These are phyloP conservation scores for Athetis lepigone DNA, from an alignment of 2,888 invertebrate genomes.

Conservation along the genomic window DNA sequence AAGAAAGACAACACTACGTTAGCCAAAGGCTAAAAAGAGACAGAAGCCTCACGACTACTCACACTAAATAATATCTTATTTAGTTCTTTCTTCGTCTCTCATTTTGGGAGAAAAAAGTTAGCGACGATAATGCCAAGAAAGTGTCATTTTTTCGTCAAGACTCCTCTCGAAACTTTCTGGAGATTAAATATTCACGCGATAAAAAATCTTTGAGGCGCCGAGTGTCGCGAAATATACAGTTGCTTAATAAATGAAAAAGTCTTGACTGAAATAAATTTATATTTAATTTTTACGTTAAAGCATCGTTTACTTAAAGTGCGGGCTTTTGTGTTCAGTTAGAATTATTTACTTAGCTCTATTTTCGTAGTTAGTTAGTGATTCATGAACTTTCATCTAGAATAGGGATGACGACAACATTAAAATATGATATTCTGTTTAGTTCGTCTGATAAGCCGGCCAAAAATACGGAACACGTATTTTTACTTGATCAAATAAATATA, in stretches of 20 bases:
- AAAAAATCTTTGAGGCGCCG: slow-evolving; percentile 34
- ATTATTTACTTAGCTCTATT: slow-evolving; percentile 2
- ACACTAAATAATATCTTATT: slow-evolving; percentile 12
- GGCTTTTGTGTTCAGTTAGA: slow-evolving; percentile 1
- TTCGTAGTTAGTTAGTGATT: slow-evolving; percentile 18
- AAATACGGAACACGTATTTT: no score
- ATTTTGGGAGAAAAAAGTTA: slow-evolving; percentile 12
- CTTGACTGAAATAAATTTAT: slow-evolving; percentile 13
- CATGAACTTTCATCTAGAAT: slow-evolving; percentile 7
- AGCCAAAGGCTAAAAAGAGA: neutral
- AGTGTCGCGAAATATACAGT: slow-evolving; percentile 24
- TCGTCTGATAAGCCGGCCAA: no score
- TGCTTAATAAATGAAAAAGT: slow-evolving; percentile 27
- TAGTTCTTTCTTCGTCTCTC: neutral
- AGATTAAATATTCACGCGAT: slow-evolving; percentile 48
- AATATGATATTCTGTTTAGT: no score
- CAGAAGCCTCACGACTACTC: slow-evolving; percentile 5
- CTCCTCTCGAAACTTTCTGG: slow-evolving; percentile 26
- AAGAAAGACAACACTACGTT: neutral
- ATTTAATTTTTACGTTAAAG: slow-evolving; percentile 9
- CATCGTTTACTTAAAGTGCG: neutral
- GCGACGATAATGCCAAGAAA: slow-evolving; percentile 8
- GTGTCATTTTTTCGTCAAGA: slow-evolving; percentile 13
- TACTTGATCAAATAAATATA: no score
- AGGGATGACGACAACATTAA: no score